Conservation (phyloP, 2,888 invertebrate genomes). For the Criorhina ranunculi region DNA sequence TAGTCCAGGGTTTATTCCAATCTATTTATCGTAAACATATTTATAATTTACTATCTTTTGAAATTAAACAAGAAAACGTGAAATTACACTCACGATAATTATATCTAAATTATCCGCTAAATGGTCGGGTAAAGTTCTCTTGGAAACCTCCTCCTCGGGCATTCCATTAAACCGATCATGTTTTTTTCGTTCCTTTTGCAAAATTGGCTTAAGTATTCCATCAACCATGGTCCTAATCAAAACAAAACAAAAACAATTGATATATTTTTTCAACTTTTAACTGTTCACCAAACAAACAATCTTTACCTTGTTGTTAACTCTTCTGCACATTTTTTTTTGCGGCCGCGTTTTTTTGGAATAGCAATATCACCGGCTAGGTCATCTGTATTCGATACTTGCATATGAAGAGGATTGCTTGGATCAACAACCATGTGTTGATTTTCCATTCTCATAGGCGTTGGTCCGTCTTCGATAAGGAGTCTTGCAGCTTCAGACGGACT, state of each 20-base stretch:
- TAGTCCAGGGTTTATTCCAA: slow-evolving; percentile 98
- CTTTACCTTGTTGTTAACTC: slow-evolving; percentile 50
- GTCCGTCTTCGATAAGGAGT: slow-evolving; percentile 40
- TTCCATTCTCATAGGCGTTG: slow-evolving; percentile 16
- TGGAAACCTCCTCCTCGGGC: slow-evolving; percentile 98
- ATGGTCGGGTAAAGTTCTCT: slow-evolving; percentile 97
- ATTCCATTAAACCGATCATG: slow-evolving; percentile 98
- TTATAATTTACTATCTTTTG: too few species aligned
- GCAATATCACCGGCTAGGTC: slow-evolving; percentile 33
- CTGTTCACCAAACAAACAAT: neutral
- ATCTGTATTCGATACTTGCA: slow-evolving; percentile 28
- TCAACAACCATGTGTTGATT: slow-evolving; percentile 33
- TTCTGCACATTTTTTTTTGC: slow-evolving; percentile 91
- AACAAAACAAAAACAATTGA: slow-evolving; percentile 25
- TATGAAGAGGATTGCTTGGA: slow-evolving; percentile 29
- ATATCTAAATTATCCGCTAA: slow-evolving; percentile 97
- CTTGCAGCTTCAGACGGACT: slow-evolving; percentile 47
- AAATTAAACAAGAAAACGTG: slow-evolving; percentile 45
- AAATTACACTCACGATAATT: slow-evolving; percentile 96
- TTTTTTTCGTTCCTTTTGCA: slow-evolving; percentile 93
- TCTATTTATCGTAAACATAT: slow-evolving; percentile 89
- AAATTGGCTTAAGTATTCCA: slow-evolving; percentile 75
- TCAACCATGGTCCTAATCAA: slow-evolving; percentile 71
- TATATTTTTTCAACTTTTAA: neutral
- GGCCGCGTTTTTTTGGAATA: slow-evolving; percentile 92